Conservation (phyloP, 2,797 vertebrate genomes). For the Novumbra hubbsi region DNA sequence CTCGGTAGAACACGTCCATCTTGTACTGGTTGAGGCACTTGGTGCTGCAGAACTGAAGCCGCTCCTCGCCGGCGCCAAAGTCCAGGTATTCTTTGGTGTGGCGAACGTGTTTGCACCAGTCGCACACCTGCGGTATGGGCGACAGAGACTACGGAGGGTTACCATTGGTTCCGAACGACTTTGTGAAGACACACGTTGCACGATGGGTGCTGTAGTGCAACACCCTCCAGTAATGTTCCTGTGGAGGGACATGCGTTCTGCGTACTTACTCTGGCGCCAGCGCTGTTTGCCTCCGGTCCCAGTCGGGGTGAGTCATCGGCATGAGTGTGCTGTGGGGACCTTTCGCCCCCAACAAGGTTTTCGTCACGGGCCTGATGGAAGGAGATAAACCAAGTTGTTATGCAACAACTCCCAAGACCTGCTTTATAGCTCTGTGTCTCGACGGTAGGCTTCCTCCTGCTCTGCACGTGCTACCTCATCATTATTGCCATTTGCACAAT, state of each 20-base stretch:
- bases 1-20: conserved; percentile 99
- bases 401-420: conserved; percentile 17
- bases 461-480: too few species aligned
- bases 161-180: conserved; percentile 13
- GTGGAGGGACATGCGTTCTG: neutral
- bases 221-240: neutral
- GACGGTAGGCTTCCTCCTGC: too few species aligned
- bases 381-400: neutral
- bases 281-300: conserved; percentile 74
- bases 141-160: conserved; percentile 72
- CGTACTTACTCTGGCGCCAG: conserved; percentile 71
- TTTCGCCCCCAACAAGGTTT: conserved; percentile 67
- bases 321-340: conserved; percentile 67
- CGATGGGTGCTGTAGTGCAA: too few species aligned
- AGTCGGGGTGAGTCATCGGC: conserved; percentile 70
- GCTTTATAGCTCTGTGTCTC: too few species aligned
- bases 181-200: too few species aligned
- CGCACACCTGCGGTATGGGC: conserved; percentile 88
- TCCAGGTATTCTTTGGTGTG: conserved; percentile 99
- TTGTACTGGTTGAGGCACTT: conserved; percentile 99
- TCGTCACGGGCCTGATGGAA: conserved; percentile 72
- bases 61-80: conserved; percentile 94
- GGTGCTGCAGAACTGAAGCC: conserved; percentile 98
- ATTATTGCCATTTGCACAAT: too few species aligned
- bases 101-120: conserved; percentile 99